Evolutionary conservation across 2,888 invertebrate genomes (phyloP).

Genomic region (Chorisops tibialis): DNA sequence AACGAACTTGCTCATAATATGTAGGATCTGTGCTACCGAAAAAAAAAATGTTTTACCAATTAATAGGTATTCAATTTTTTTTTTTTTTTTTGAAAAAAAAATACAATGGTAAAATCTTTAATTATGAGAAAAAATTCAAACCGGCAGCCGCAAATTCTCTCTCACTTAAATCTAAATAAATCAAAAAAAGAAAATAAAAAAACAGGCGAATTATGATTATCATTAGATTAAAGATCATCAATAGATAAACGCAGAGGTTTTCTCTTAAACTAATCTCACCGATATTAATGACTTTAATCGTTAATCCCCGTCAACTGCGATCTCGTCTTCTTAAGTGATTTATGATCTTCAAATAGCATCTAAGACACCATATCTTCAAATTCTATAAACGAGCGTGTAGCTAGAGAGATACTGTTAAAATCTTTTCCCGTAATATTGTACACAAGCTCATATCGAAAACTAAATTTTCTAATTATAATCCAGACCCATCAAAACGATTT

Average conservation of each 20-base stretch:
- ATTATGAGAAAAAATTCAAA: no score
- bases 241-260: constrained; percentile 4
- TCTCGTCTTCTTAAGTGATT: constrained; percentile 25
- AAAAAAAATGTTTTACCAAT: no score
- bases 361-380: constrained; percentile 1
- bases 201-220: constrained; percentile 17
- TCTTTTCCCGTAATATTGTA: background rate
- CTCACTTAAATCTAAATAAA: no score
- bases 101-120: no score
- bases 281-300: constrained; percentile 26
- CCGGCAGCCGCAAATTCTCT: no score
- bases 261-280: constrained; percentile 21
- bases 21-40: no score
- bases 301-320: constrained; percentile 24
- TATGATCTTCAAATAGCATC: constrained; percentile 22
- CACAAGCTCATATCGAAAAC: constrained; percentile 12
- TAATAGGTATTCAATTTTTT: no score
- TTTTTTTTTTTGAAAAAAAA: no score
- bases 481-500: constrained; percentile 24
- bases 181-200: constrained; percentile 14
- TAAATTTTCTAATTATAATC: constrained; percentile 26
- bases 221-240: constrained; percentile 18
- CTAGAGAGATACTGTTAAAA: no score
- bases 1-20: no score
- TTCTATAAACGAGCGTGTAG: background rate